Percentiles rank a stretch among this genome's conserved stretches.
These are phyloP conservation scores for Enteromius thamalakanensis DNA, from an alignment of 2,797 vertebrate species.

Conservation along the genomic window DNA sequence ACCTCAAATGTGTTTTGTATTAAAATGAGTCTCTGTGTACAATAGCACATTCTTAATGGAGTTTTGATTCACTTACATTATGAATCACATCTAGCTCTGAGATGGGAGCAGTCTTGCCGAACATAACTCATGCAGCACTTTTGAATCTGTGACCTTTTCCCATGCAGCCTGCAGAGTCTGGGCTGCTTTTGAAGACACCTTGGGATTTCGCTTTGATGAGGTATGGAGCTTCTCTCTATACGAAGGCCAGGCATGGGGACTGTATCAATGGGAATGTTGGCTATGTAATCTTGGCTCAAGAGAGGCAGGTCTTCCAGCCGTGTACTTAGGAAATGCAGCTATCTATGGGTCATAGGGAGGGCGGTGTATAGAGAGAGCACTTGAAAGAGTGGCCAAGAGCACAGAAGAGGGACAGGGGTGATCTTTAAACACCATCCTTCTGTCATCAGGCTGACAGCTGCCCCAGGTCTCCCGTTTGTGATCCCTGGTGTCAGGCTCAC, in stretches of 20 bases:
- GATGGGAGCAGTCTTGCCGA: conserved; percentile 25
- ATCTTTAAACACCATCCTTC: conserved; percentile 40
- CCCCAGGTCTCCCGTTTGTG: conserved; percentile 21
- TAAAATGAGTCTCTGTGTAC: conserved; percentile 1
- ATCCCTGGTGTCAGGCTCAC: conserved; percentile 33
- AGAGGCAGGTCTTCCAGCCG: conserved; percentile 23
- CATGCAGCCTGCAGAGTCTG: conserved; percentile 27
- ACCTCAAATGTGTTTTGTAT: neutral
- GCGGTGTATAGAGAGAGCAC: conserved; percentile 1
- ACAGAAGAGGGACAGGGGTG: conserved; percentile 9
- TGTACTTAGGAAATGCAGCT: conserved; percentile 21
- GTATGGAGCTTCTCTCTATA: conserved; percentile 39
- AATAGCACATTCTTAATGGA: conserved; percentile 16
- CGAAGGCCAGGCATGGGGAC: conserved; percentile 30
- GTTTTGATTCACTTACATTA: conserved; percentile 23
- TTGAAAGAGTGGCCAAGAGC: neutral
- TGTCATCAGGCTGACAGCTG: conserved; percentile 54
- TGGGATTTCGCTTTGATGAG: conserved; percentile 51
- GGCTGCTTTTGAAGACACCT: conserved; percentile 29
- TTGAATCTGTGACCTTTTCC: conserved; percentile 54
- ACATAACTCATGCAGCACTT: conserved; percentile 28
- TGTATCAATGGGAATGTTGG: conserved; percentile 49
- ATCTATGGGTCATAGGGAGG: conserved; percentile 10
- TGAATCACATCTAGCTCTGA: conserved; percentile 15
- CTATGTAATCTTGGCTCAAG: conserved; percentile 41